These are phyloP conservation scores for Bursaphelenchus mucronatus DNA, from an alignment of 1,140 invertebrate species.

Conservation along the genomic window DNA sequence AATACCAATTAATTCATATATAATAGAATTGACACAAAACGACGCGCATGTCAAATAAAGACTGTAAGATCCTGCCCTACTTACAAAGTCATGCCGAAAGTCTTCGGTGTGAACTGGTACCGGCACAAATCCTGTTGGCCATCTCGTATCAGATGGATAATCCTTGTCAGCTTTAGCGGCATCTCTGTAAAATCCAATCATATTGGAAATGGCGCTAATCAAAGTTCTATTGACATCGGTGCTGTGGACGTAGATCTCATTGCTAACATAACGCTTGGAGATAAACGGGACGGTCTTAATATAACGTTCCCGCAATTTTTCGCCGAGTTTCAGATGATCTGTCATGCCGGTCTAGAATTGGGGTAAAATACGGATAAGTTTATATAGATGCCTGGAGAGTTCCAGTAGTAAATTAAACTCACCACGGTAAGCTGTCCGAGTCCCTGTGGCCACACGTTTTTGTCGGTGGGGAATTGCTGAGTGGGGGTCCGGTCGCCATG, in stretches of 20 bases:
- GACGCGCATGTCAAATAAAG: no score
- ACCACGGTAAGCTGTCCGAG: slow-evolving; percentile 32
- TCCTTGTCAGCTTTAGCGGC: not conserved
- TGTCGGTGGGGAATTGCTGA: slow-evolving; percentile 15
- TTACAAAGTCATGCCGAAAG: slow-evolving; percentile 5
- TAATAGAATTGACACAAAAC: no score
- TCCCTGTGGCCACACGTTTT: not conserved
- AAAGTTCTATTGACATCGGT: slow-evolving; percentile 30
- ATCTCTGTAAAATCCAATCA: slow-evolving; percentile 23
- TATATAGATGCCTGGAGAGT: no score
- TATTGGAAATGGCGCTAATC: slow-evolving; percentile 15
- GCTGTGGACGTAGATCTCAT: slow-evolving; percentile 21
- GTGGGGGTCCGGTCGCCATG: slow-evolving; percentile 25
- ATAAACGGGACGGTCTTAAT: slow-evolving; percentile 27
- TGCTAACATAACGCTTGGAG: slow-evolving; percentile 21
- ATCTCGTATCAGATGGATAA: slow-evolving; percentile 12
- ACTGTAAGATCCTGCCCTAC: not conserved
- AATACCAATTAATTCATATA: no score
- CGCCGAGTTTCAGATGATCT: slow-evolving; percentile 33
- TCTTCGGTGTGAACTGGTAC: slow-evolving; percentile 19
- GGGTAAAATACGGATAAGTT: not conserved
- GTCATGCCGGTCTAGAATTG: slow-evolving; percentile 33
- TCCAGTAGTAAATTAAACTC: not conserved
- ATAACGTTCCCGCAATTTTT: slow-evolving; percentile 31
- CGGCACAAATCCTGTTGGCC: slow-evolving; percentile 24